Base-by-base conservation (phyloP, 2,113 vertebrate genomes). In the Coreoperca whiteheadi region DNA sequence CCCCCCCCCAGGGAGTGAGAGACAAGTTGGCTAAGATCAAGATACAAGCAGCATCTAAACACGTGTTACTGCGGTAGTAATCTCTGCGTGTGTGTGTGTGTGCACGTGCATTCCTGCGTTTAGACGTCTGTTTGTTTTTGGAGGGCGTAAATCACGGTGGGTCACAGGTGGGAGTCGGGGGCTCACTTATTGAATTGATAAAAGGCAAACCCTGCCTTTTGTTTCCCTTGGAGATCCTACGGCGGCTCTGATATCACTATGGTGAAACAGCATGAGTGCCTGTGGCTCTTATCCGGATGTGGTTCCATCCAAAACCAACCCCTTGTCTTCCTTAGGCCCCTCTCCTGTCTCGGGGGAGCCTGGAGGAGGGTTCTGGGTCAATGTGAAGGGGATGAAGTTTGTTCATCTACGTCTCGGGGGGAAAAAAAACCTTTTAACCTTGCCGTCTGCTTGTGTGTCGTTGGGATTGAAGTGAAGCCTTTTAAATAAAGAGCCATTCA, bases 161-260 rank as follows among this genome's bases (percentile, higher is more conserved):
- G 61, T 66, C 57, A 39, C 57, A 84, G 69, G 78, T 82, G 57
- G 28, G 69, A 73, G 59, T 18, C 7, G 53, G 64, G 64, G 81
- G 64, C 46, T 65, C 79, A 82, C 64, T 70, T 78, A 90, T 69
- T 91, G 78, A 83, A 82, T 91, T 90, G 87, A 86, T 88, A 57
- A 78, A 88, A 87, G 83, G 69, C 50, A 86, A 91, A 89, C 89
- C 86, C 79, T 59, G 77, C 72, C 74, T 91, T n/a, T 91, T 92
- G 87, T 90, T 93, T 92, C 65, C 48, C 68, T 87, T 90, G 79
- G 85, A 92, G 77, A 85, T 82, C 15, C 61, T 61, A 28, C 12
- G 10, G 65, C 76, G 46, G 70, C 77, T 83, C 81, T 82, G 69
- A 64, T 84, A 79, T 88, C 75, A 78, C 39, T 67, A 79, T 77